These are phyloP conservation scores for Muscidifurax raptorellus DNA, from an alignment of 1,140 invertebrate genomes.

Conservation along the genomic window DNA sequence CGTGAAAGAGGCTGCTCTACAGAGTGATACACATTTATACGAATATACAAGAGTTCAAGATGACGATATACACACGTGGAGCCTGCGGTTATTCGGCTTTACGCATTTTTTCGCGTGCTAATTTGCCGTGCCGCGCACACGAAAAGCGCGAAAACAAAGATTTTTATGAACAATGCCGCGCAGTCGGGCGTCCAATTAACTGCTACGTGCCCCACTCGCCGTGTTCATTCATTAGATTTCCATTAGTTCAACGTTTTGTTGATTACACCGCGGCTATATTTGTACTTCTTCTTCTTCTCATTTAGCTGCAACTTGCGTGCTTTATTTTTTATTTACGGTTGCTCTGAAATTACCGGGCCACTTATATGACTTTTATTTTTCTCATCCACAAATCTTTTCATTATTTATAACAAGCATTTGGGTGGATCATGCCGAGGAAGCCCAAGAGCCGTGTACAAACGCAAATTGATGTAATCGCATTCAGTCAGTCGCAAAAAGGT, in stretches of 20 bases:
- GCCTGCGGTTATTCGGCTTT: background rate
- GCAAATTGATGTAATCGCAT: no score
- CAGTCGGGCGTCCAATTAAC: constrained; percentile 25
- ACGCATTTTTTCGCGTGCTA: constrained; percentile 30
- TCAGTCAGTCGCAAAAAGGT: no score
- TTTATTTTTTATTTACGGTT: no score
- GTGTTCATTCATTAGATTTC: constrained; percentile 14
- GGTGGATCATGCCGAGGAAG: no score
- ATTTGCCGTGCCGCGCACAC: background rate
- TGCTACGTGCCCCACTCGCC: background rate
- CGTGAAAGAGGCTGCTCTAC: background rate
- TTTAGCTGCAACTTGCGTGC: no score
- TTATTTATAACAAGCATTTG: no score
- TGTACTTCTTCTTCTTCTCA: background rate
- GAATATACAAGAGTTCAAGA: background rate
- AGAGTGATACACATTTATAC: background rate
- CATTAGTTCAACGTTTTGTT: constrained; percentile 8
- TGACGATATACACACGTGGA: background rate
- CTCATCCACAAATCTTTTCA: no score
- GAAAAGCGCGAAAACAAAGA: constrained; percentile 18
- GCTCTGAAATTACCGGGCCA: no score
- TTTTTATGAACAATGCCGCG: constrained; percentile 27
- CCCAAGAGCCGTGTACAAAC: no score
- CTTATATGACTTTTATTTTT: no score
- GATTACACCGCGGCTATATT: background rate